These are phyloP conservation scores for Leptopterna dolabrata DNA, from an alignment of 2,888 invertebrate species.

Conservation along the genomic window DNA sequence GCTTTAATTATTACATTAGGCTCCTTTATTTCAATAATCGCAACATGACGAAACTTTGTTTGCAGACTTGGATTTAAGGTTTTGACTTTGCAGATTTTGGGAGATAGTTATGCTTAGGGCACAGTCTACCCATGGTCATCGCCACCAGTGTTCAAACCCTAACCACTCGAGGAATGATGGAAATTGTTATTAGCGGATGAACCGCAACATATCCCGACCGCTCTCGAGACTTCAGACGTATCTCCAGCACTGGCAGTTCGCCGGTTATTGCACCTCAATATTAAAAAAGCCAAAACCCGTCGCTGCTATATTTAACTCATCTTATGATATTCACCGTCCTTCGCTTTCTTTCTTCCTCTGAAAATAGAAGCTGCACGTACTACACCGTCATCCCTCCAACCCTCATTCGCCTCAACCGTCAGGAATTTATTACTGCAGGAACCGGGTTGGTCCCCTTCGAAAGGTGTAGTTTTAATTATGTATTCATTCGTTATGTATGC, in stretches of 20 bases:
- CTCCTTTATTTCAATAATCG: no score
- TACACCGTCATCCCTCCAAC: background rate
- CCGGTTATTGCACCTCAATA: background rate
- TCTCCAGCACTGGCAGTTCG: background rate
- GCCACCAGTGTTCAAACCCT: no score
- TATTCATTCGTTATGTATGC: background rate
- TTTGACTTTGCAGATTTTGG: no score
- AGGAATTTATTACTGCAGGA: background rate
- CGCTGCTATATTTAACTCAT: background rate
- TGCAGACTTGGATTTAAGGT: no score
- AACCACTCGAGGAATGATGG: no score
- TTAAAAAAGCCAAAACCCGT: background rate
- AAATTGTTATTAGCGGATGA: no score
- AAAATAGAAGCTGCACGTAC: background rate
- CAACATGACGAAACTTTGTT: no score
- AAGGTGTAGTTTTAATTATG: background rate
- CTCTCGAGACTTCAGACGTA: background rate
- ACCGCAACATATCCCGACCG: no score
- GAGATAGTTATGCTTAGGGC: no score
- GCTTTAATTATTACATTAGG: no score
- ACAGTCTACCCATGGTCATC: no score
- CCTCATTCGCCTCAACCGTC: background rate
- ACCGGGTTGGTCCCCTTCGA: background rate
- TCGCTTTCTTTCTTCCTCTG: background rate
- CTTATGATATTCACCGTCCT: background rate